phyloP scores from a whole-genome alignment of 1,140 invertebrate species.

The Dendroctonus valens region DNA sequence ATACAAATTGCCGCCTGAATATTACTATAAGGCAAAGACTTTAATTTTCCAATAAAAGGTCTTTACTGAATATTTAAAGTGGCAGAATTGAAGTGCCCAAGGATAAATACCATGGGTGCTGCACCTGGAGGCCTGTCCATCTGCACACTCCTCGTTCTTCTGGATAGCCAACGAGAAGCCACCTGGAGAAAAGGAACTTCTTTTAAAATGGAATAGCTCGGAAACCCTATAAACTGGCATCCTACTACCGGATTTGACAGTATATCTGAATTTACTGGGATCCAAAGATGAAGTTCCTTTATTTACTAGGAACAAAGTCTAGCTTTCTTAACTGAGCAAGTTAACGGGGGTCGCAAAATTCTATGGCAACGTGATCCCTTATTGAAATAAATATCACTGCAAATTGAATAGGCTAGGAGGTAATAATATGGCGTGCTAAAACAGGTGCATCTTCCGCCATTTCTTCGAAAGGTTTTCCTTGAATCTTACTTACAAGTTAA shows the following conservation, averaged over 20 bases:
- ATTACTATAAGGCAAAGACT: constrained; percentile 17
- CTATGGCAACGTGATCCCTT: neutral
- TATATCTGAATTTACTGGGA: constrained; percentile 12
- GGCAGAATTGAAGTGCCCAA: constrained; percentile 58
- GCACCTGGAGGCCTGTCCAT: constrained; percentile 54
- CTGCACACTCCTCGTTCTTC: constrained; percentile 41
- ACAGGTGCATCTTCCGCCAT: too few species aligned
- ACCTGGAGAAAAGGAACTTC: constrained; percentile 53
- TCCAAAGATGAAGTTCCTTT: constrained; percentile 19
- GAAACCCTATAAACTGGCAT: constrained; percentile 47
- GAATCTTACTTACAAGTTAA: neutral
- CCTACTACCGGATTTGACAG: constrained; percentile 42
- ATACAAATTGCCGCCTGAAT: constrained; percentile 7
- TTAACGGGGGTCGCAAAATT: neutral
- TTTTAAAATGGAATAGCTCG: constrained; percentile 50
- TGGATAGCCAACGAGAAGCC: constrained; percentile 43
- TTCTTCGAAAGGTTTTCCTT: too few species aligned
- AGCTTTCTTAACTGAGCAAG: neutral
- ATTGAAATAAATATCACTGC: neutral
- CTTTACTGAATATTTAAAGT: constrained; percentile 44
- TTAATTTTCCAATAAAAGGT: constrained; percentile 53
- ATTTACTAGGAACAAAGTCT: constrained; percentile 24
- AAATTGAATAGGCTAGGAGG: too few species aligned
- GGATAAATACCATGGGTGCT: constrained; percentile 65
- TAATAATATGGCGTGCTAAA: too few species aligned